Percentiles rank a stretch among this genome's conserved stretches.
phyloP scores from a whole-genome alignment of 2,113 vertebrate species.

The Felis chaus region DNA sequence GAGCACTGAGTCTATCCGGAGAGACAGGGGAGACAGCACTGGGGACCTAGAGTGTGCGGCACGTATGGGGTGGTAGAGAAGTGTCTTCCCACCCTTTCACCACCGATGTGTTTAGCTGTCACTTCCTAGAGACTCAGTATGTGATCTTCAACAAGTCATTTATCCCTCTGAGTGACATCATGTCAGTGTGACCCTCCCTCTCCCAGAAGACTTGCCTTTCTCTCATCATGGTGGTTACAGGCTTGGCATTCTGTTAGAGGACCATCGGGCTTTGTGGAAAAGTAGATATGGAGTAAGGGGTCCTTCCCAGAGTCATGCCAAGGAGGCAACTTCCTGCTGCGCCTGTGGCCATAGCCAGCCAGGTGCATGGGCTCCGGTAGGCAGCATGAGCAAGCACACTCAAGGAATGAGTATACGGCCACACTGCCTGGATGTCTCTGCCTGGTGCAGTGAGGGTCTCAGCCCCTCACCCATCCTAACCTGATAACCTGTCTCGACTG shows the following conservation, averaged over 20 bases:
- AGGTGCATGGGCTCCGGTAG: too few species aligned
- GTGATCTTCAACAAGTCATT: background rate
- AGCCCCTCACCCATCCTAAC: background rate
- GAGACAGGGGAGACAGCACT: background rate
- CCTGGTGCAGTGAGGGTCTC: background rate
- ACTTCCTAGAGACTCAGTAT: background rate
- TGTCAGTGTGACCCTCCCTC: background rate
- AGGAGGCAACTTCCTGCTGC: background rate
- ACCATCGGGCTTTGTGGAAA: background rate
- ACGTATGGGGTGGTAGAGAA: background rate
- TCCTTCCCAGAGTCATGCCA: background rate
- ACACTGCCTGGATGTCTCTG: background rate
- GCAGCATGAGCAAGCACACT: background rate
- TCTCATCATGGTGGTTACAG: background rate
- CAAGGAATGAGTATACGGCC: fast-evolving
- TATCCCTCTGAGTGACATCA: background rate
- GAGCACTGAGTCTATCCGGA: background rate
- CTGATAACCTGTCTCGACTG: background rate
- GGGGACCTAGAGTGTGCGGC: fast-evolving
- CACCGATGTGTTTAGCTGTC: background rate
- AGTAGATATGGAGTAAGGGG: background rate
- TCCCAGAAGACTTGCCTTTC: background rate
- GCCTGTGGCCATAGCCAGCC: background rate
- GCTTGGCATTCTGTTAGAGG: background rate
- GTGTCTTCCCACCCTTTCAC: background rate